Conservation (phyloP, 2,113 vertebrate genomes). For the Zeus faber region DNA sequence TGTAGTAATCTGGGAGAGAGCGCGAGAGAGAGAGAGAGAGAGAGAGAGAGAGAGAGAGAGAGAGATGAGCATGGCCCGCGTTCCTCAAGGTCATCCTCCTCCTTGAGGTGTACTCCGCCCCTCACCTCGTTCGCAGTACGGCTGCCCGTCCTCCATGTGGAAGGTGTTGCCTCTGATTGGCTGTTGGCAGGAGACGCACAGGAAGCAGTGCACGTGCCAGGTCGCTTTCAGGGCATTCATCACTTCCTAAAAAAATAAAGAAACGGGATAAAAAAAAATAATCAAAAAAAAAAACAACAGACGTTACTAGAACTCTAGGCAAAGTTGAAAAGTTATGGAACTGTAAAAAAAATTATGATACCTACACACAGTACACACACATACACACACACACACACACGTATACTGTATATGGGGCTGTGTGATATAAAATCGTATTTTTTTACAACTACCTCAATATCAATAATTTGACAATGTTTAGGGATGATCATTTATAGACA, state of each 20-base stretch:
- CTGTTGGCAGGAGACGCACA: conserved; percentile 89
- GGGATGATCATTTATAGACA: too few relatives aligned
- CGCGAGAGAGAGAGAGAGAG: too few relatives aligned
- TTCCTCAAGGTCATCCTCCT: not conserved
- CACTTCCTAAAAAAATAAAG: conserved; percentile 80
- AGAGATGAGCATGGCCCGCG: too few relatives aligned
- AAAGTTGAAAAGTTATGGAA: too few relatives aligned
- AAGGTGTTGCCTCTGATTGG: conserved; percentile 95
- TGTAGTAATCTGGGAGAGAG: conserved; percentile 89
- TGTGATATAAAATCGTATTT: too few relatives aligned
- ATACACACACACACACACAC: too few relatives aligned
- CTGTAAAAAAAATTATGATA: too few relatives aligned
- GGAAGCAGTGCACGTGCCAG: conserved; percentile 94
- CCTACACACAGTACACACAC: too few relatives aligned
- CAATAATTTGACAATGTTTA: too few relatives aligned
- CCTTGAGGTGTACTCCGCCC: not conserved
- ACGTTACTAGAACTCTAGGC: not conserved
- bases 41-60: too few relatives aligned
- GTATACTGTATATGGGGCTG: too few relatives aligned
- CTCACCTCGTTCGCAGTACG: conserved; percentile 96
- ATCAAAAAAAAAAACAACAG: not conserved
- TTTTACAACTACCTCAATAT: too few relatives aligned
- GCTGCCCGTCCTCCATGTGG: conserved; percentile 95
- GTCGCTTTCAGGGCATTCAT: conserved; percentile 98
- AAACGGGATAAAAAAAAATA: not conserved